phyloP scores from a whole-genome alignment of 2,113 vertebrate genomes.

The Nycticorax nycticorax region DNA sequence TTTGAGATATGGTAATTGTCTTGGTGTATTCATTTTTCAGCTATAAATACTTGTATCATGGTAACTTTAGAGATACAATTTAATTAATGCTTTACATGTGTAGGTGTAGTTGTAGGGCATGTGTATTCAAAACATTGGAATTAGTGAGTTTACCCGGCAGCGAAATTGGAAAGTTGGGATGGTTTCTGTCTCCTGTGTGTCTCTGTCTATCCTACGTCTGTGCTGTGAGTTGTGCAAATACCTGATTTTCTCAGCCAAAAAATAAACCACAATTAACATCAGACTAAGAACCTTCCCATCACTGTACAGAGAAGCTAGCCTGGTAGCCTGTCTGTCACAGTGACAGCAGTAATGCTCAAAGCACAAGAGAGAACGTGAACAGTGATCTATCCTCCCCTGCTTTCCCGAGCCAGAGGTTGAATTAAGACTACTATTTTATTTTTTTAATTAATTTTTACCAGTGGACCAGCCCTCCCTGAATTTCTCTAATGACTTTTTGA shows the following conservation, averaged over 20 bases:
- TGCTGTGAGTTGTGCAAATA: neutral
- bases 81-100: neutral
- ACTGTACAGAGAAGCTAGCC: neutral
- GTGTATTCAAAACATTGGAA: neutral
- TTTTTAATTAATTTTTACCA: neutral
- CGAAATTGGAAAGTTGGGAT: neutral
- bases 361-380: neutral
- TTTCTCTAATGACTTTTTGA: slow-evolving; percentile 30
- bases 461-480: neutral
- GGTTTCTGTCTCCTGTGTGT: neutral
- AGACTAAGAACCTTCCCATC: neutral
- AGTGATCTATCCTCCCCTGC: neutral
- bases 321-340: neutral
- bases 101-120: neutral
- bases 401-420: neutral
- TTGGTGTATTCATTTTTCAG: neutral
- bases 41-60: neutral
- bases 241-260: neutral
- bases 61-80: neutral
- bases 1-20: neutral
- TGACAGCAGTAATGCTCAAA: neutral
- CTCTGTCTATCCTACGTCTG: neutral
- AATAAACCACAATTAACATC: neutral
- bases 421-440: neutral
- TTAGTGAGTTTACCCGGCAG: neutral